Evolutionary conservation across 2,797 vertebrate genomes (phyloP), one percentile per base, ranked within the genome.

Genomic region (Sebastes diploproa): DNA sequence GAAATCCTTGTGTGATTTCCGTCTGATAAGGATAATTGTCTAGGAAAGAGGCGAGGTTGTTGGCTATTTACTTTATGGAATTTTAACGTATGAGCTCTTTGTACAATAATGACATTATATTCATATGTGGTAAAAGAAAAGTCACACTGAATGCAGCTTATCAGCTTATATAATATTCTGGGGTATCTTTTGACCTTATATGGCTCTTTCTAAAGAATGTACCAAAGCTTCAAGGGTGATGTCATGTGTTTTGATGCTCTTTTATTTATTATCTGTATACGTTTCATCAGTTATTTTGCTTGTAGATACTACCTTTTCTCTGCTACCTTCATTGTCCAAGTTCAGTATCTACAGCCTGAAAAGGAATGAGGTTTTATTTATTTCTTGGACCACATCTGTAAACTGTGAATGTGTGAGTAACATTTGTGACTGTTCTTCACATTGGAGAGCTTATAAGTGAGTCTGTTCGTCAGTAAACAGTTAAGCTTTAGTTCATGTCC

Each of bases 1-100:
- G 61, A 89, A 86, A 66, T 42, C 22, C 14, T 69, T 69, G n/a
- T 7, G 20, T 5, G 55, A 81, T 66, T 90, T 86, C 69, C n/a
- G n/a, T 32, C 46, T 62, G 91, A 93, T 90, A 80, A 88, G 55
- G 54, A 67, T 72, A 75, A 86, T 81, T 78, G 36, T 76, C 8
- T 1, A 18, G 74, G 42, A 68, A 75, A 6, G 25, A 72, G 25
- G 6, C 23, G 30, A 46, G 12, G n/a, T n/a, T 7, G n/a, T 18
- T n/a, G 9, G 10, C 27, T 30, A 11, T 30, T 66, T 27, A 36
- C 30, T 64, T 32, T 16, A 13, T 5, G 11, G 6, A 72, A 27
- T 46, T 54, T 65, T 54, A 3, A 56, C 3, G 52, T 36, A 11
- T 27, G 25, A 55, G 32, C 3, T 29, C 3, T 13, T 54, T 65